Evolutionary conservation across 1,140 invertebrate species (phyloP), one percentile per base, ranked within the genome.

Genomic region (Procambarus clarkii): DNA sequence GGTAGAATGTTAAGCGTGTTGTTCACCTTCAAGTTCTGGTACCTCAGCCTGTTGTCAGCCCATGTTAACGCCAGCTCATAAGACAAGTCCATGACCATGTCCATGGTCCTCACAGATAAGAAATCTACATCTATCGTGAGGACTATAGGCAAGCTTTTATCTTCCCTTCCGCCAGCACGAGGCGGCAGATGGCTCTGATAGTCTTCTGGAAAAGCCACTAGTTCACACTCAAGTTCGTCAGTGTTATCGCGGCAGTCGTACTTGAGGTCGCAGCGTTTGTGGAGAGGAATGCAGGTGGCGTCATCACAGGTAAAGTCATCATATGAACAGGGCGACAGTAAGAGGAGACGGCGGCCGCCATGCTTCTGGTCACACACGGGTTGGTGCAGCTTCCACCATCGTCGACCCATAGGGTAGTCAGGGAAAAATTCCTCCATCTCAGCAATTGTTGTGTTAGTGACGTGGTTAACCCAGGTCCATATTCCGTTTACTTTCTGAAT

Each of bases 321-420:
- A 4, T 21, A n/a, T 64, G n/a, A 50, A 21, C 86, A 87, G 9
- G 86, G 86, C 24, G 86, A 79, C 34, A 88, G 74, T 58, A 92
- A 74, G 9, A 92, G 77, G 13, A 84, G 60, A 1, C 82, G 60
- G 69, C 83, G 71, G 9, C 76, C 60, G 11, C 87, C 83, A n/a
- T 8, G 21, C 71, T 90, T 83, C 64, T 92, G 87, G n/a, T 76
- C 76, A 80, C 92, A 92, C 58, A 92, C 86, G 13, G 64, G 74
- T 15, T 64, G 69, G 46, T 86, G 24, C 71, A 93, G 44, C 45
- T 11, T 87, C 92, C 92, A 93, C 48, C 58, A 48, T 4, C 90
- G 80, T 9, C 92, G 80, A 0, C 92, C 92, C 92, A 93, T 93
- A 18, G 92, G 92, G 60, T 48, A 93, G 50, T 92, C 64, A 9